Evolutionary conservation across 2,888 invertebrate genomes (phyloP).

Genomic region (Protophormia terraenovae): DNA sequence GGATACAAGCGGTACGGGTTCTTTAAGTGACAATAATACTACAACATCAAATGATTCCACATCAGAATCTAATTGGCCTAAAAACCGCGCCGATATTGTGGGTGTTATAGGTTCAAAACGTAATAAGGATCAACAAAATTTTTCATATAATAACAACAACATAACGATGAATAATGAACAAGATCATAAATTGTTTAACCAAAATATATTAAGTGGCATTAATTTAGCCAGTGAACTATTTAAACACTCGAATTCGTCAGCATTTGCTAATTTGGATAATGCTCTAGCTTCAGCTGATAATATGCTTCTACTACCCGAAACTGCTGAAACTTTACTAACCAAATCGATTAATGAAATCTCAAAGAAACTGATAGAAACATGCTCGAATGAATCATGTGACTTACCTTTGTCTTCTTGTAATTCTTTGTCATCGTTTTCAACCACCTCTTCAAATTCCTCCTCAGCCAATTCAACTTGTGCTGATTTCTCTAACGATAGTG

Average conservation of each 20-base stretch:
- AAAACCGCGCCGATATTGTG: constrained; percentile 76
- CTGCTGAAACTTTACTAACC: constrained; percentile 78
- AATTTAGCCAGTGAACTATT: constrained; percentile 80
- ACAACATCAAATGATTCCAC: constrained; percentile 20
- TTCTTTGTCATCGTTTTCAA: constrained; percentile 48
- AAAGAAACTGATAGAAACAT: constrained; percentile 81
- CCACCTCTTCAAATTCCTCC: constrained; percentile 48
- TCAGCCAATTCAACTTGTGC: constrained; percentile 48
- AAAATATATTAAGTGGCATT: constrained; percentile 80
- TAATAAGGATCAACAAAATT: constrained; percentile 29
- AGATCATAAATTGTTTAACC: constrained; percentile 73
- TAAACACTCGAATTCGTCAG: constrained; percentile 61
- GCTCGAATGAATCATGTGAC: constrained; percentile 74
- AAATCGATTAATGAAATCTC: constrained; percentile 81
- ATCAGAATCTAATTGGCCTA: constrained; percentile 18
- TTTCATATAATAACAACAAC: constrained; percentile 62
- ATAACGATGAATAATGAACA: constrained; percentile 71
- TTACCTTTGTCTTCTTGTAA: constrained; percentile 64
- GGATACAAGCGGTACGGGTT: constrained; percentile 70
- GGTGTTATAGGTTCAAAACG: constrained; percentile 80
- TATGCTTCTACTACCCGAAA: constrained; percentile 68
- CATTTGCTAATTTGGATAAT: constrained; percentile 39
- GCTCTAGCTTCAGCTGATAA: constrained; percentile 4
- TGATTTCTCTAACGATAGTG: constrained; percentile 75
- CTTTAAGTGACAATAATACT: constrained; percentile 67